phyloP scores from a whole-genome alignment of 2,797 vertebrate genomes.

The Hipposideros larvatus region DNA sequence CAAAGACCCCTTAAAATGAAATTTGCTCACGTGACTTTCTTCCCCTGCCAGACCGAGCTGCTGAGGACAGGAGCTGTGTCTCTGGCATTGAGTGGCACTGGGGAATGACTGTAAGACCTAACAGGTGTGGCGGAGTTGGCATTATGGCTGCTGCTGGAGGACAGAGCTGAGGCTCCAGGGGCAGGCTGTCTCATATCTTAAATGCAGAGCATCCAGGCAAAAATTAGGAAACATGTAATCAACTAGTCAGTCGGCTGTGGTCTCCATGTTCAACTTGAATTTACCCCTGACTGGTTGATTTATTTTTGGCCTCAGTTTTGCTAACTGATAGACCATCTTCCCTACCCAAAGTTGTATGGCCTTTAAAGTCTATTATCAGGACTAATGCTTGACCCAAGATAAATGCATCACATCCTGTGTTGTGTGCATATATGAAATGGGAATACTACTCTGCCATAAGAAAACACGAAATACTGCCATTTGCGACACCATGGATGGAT shows the following conservation, averaged over 20 bases:
- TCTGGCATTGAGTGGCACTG: neutral
- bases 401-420: neutral
- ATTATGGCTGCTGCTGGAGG: neutral
- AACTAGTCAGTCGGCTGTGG: neutral
- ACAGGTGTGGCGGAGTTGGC: neutral
- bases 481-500: too few species aligned
- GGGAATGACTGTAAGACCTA: neutral
- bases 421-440: neutral
- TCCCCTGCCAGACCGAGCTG: neutral
- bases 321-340: neutral
- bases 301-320: slow-evolving; percentile 9
- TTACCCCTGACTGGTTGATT: neutral
- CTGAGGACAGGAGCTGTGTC: neutral
- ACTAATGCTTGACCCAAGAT: neutral
- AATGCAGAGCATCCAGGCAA: neutral
- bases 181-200: neutral
- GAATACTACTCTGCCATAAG: too few species aligned
- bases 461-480: too few species aligned
- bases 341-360: neutral
- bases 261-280: neutral
- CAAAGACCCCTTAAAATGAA: neutral
- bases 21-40: neutral
- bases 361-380: neutral
- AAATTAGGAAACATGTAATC: neutral
- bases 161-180: neutral